Percentiles rank a stretch among this genome's conserved stretches.
Conservation (phyloP, 2,888 invertebrate genomes). For the Eurytoma adleriae region DNA sequence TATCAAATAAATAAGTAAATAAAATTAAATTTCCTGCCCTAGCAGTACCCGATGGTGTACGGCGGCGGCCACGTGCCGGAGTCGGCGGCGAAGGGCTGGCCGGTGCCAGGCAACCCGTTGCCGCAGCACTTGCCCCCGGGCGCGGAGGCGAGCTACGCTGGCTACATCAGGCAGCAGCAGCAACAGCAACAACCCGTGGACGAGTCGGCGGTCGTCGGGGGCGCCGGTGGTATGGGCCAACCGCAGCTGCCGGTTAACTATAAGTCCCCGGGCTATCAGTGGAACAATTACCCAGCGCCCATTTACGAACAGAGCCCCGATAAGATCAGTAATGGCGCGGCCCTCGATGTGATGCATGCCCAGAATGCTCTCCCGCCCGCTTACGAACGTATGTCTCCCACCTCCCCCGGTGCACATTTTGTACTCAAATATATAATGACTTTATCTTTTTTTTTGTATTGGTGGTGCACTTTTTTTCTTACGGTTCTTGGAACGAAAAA, state of each 20-base stretch:
- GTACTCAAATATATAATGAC: neutral
- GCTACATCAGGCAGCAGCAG: slow-evolving; percentile 31
- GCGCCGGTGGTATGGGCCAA: neutral
- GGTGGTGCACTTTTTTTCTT: no score
- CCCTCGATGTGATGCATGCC: slow-evolving; percentile 48
- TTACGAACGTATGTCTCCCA: slow-evolving; percentile 50
- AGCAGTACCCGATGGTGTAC: slow-evolving; percentile 45
- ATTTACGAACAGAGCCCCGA: slow-evolving; percentile 33
- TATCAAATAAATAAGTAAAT: neutral
- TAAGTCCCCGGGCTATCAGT: slow-evolving; percentile 38
- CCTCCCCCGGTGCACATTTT: neutral
- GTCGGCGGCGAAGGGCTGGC: slow-evolving; percentile 20
- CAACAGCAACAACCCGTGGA: slow-evolving; percentile 75
- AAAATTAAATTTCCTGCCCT: neutral
- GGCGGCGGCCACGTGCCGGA: slow-evolving; percentile 21
- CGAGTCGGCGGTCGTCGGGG: slow-evolving; percentile 23
- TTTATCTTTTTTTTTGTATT: neutral
- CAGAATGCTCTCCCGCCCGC: slow-evolving; percentile 47
- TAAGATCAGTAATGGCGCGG: slow-evolving; percentile 43
- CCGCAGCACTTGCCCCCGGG: neutral
- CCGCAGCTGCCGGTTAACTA: slow-evolving; percentile 40
- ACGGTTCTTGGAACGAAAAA: no score
- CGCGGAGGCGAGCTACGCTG: slow-evolving; percentile 23
- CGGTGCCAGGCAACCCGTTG: slow-evolving; percentile 10
- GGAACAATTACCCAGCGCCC: slow-evolving; percentile 45